Evolutionary conservation across 1,140 invertebrate genomes (phyloP), one percentile per base, ranked within the genome.

Genomic region (Drosophila miranda): DNA sequence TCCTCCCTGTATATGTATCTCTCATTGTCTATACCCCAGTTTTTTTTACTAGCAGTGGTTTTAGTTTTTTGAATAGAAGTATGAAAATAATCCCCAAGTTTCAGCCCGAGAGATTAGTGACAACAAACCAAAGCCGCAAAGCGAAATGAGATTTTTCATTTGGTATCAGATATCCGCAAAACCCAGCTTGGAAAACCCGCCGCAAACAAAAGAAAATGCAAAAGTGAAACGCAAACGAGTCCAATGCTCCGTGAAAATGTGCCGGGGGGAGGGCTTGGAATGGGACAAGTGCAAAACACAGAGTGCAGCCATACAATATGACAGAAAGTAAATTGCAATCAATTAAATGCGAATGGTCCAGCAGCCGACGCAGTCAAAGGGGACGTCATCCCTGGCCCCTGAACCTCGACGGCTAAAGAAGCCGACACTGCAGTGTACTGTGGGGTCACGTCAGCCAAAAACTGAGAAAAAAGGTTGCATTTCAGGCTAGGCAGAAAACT

Each of bases 51-150:
- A 1, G 34, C 34, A 38, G 11, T 38, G 34, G 34, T 2, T 38
- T 38, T 13, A 38, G 34, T 38, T 4, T 38, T 38, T 13, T 68
- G 64, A 49, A 55, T 53, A 63, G 63, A 60, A 79, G 70, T 79
- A 66, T 71, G 77, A 75, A 80, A 80, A 71, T 79, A 82, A 81
- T 77, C 78, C 63, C 58, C 74, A 78, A 82, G 56, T 74, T 74
- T 67, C 78, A 81, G 67, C 71, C 80, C 56, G 46, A 42, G 57
- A 76, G 81, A 86, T 86, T 81, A 86, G 81, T 74, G 73, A 80
- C 67, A 86, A 66, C 38, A 76, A 72, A 69, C 52, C 59, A 69
- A 80, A 80, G 61, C 77, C 80, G 73, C 77, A 77, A 61, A 77
- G 70, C 64, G 68, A 80, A 77, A 86, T 66, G 68, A 62, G 57